These are phyloP conservation scores for Drosophila nebulosa DNA, from an alignment of 1,140 invertebrate species.

Conservation along the genomic window DNA sequence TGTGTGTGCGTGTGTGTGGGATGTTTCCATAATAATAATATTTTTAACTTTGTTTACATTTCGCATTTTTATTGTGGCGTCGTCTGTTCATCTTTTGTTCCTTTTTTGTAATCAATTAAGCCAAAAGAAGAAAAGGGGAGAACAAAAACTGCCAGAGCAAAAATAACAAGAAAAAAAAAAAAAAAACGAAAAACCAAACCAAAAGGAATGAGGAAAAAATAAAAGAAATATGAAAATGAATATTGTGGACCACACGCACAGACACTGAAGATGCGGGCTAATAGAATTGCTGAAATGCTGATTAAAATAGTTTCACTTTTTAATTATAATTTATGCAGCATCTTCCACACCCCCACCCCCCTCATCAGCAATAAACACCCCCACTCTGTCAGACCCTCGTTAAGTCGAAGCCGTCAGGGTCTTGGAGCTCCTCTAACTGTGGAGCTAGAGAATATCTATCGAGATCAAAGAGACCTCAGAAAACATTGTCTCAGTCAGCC, in stretches of 20 bases:
- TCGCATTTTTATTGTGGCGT: conserved; percentile 75
- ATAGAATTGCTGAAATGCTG: conserved; percentile 76
- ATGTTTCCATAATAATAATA: conserved; percentile 64
- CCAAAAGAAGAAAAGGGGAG: conserved; percentile 27
- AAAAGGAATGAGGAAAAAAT: too few relatives aligned
- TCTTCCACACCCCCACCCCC: background rate
- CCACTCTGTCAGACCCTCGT: background rate
- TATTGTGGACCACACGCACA: conserved; percentile 58
- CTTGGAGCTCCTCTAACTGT: background rate
- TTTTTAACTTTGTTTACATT: conserved; percentile 79
- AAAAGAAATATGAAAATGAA: background rate
- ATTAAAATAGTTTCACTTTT: conserved; percentile 79
- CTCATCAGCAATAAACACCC: too few relatives aligned
- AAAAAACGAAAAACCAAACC: too few relatives aligned
- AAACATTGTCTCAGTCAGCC: conserved; percentile 56
- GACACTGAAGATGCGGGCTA: conserved; percentile 54
- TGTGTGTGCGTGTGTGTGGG: conserved; percentile 25
- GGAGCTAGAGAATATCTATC: background rate
- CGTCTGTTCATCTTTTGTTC: conserved; percentile 58
- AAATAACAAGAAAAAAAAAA: conserved; percentile 12
- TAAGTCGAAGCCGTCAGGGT: background rate
- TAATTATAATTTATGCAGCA: conserved; percentile 72
- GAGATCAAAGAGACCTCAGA: conserved; percentile 64
- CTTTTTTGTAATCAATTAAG: conserved; percentile 73
- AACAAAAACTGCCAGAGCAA: conserved; percentile 5